Percentiles rank a stretch among this genome's conserved stretches.
These are phyloP conservation scores for Bombycilla garrulus DNA, from an alignment of 2,113 vertebrate species.

Conservation along the genomic window DNA sequence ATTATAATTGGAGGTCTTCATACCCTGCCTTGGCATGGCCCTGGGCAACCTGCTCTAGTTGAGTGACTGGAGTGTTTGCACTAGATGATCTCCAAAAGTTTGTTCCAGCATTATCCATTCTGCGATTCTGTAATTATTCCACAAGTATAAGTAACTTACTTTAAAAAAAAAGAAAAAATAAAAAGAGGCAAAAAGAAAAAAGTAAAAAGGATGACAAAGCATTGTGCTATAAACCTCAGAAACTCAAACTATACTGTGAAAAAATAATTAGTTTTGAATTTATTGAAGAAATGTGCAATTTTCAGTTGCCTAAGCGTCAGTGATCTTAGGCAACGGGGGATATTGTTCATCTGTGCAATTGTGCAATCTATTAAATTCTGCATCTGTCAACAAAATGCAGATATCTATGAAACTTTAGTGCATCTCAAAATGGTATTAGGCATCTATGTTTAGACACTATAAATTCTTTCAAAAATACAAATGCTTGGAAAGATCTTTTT, in stretches of 20 bases:
- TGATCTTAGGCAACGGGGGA: not conserved
- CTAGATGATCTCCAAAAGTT: not conserved
- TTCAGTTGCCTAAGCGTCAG: not conserved
- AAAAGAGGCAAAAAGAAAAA: not conserved
- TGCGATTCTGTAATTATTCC: not conserved
- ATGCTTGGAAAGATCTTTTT: not conserved
- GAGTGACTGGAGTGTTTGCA: not conserved
- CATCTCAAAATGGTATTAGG: not conserved
- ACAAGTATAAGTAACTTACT: not conserved
- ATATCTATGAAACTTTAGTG: not conserved
- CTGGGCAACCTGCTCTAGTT: not conserved
- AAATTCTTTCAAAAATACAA: not conserved
- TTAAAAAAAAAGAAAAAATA: accelerated
- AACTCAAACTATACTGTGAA: not conserved
- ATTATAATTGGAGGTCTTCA: not conserved
- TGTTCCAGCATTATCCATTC: not conserved
- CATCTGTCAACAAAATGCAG: not conserved
- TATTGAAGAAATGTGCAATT: not conserved
- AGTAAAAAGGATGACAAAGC: not conserved
- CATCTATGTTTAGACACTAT: not conserved
- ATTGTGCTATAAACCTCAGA: not conserved
- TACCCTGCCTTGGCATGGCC: no score
- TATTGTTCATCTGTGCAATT: not conserved
- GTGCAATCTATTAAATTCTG: not conserved
- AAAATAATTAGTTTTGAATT: not conserved